Percentiles rank a stretch among this genome's conserved stretches.
These are phyloP conservation scores for Drosophila watanabei DNA, from an alignment of 1,140 invertebrate species.

Conservation along the genomic window DNA sequence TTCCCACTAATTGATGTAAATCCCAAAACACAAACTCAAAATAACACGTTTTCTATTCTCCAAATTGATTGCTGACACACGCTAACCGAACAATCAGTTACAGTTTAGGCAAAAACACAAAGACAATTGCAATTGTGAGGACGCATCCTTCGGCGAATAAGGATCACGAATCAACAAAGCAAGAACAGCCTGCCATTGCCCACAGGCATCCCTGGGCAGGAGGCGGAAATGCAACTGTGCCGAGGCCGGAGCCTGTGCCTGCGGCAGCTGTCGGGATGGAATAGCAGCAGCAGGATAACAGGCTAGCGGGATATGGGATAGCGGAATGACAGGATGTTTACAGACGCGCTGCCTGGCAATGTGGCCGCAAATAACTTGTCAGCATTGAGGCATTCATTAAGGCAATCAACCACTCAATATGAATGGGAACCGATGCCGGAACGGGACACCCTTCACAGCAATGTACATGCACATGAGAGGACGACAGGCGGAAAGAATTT, in stretches of 20 bases:
- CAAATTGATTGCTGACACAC: constrained; percentile 12
- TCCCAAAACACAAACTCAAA: background rate
- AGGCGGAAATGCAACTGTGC: constrained; percentile 31
- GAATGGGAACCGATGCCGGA: constrained; percentile 16
- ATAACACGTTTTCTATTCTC: constrained; percentile 1
- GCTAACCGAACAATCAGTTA: constrained; percentile 11
- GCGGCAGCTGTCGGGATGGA: constrained; percentile 27
- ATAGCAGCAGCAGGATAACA: background rate
- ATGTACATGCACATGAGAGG: constrained; percentile 1
- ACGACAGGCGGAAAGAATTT: constrained; percentile 50
- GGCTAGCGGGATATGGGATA: constrained; percentile 5
- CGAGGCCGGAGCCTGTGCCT: constrained; percentile 4
- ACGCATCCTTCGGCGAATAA: constrained; percentile 28
- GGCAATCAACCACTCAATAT: constrained; percentile 65
- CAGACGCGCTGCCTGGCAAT: constrained; percentile 39
- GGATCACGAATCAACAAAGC: constrained; percentile 11
- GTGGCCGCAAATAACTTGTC: constrained; percentile 64
- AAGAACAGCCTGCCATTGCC: background rate
- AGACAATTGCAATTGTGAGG: constrained; percentile 10
- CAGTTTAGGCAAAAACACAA: constrained; percentile 8
- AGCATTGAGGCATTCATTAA: constrained; percentile 67
- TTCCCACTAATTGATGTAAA: background rate
- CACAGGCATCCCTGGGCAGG: background rate
- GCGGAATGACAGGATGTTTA: constrained; percentile 27
- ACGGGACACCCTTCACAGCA: constrained; percentile 6